Base-by-base conservation (phyloP, 2,113 vertebrate species). In the Cettia cetti region DNA sequence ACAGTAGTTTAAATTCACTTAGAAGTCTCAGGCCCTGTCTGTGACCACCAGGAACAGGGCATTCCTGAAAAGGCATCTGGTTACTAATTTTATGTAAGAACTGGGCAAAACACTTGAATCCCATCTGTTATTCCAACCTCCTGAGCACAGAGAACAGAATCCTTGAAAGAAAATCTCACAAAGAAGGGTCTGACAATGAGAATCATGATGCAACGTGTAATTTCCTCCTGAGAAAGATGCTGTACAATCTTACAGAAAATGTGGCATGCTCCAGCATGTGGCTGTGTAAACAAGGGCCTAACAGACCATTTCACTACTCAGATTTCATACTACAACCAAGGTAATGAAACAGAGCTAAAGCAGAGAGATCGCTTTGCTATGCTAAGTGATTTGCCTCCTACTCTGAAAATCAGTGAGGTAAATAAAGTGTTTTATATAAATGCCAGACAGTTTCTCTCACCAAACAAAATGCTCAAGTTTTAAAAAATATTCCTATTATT, bases 361-460 rank as follows among this genome's bases (percentile, higher is more conserved):
- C 86, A 93, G 72, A 90, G 93, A 95, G 79, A 95, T 84, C 7
- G 64, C n/a, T 96, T 90, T 92, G 93, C 92, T 71, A 86, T 94
- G 93, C 88, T 83, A 53, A 80, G 53, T 83, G 64, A 96, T 96
- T 81, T 79, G 85, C 75, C 61, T 93, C 82, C 85, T 81, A 66
- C 87, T 92, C 90, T 83, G 90, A 93, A 95, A 94, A 92, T 68
- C 76, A 94, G 44, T 64, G 56, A 93, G 56, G 65, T 82, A 94
- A 94, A 89, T 88, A 88, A 82, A 69, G 69, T 71, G 20, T 68
- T 92, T 83, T 60, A 57, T 64, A 81, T 47, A 74, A 59, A 70
- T 63, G 81, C 5, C 39, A 94, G 78, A 47, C 44, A 88, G 23
- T n/a, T 37, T 74, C 45, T 94, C 82, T 90, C 59, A 66, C 64